phyloP scores from a whole-genome alignment of 2,888 invertebrate genomes.

The Thelaira solivaga region DNA sequence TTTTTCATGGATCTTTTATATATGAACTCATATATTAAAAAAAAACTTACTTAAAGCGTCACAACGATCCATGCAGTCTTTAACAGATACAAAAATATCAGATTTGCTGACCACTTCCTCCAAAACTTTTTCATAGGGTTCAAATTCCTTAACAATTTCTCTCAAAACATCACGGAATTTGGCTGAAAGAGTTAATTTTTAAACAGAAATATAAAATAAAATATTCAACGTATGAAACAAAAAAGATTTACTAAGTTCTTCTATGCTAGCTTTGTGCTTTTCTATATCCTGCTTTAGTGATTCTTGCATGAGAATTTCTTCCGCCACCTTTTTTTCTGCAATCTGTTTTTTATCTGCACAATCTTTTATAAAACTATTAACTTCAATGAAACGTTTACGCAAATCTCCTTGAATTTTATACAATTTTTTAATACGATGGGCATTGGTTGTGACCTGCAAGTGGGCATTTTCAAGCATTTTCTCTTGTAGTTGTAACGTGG shows the following conservation, averaged over 20 bases:
- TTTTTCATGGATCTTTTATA: neutral
- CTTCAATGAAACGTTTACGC: constrained; percentile 73
- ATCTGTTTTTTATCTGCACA: constrained; percentile 72
- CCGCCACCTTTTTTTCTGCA: constrained; percentile 70
- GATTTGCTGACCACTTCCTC: constrained; percentile 72
- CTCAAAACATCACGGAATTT: constrained; percentile 70
- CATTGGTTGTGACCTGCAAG: constrained; percentile 68
- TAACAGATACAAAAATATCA: constrained; percentile 71
- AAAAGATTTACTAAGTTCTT: constrained; percentile 46
- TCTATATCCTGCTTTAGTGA: constrained; percentile 68
- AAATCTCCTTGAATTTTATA: constrained; percentile 70
- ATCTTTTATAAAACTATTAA: constrained; percentile 75
- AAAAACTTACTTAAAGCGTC: constrained; percentile 74
- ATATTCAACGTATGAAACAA: too few relatives aligned
- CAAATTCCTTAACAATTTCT: constrained; percentile 70
- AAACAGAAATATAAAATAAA: too few relatives aligned
- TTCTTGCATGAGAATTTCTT: constrained; percentile 69
- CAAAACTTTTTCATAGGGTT: constrained; percentile 73
- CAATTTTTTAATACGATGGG: constrained; percentile 70
- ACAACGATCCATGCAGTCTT: constrained; percentile 75
- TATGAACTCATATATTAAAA: too few relatives aligned
- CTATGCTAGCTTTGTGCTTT: constrained; percentile 65
- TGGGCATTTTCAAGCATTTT: constrained; percentile 71
- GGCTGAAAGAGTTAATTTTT: neutral
- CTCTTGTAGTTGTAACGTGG: constrained; percentile 71